A percentile compares a stretch with the other conserved stretches of the same genome.
Evolutionary conservation across 2,113 vertebrate species (phyloP).

Genomic region (Alectura lathami): DNA sequence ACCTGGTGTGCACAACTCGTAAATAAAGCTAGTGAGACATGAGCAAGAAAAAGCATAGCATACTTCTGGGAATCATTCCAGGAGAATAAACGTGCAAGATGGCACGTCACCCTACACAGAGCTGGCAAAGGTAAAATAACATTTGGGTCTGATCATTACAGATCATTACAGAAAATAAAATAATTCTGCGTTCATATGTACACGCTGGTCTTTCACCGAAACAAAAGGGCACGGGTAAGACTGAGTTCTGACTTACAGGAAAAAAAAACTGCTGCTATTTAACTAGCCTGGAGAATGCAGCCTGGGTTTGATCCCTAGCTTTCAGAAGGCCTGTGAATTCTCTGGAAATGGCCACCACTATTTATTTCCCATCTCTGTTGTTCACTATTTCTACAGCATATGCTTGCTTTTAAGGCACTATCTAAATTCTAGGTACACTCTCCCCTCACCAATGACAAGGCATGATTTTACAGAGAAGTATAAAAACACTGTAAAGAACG

Average conservation of each 20-base stretch:
- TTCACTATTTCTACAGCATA: not conserved
- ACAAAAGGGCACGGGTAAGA: slow-evolving; percentile 37
- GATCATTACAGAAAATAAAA: slow-evolving; percentile 43
- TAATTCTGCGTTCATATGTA: not conserved
- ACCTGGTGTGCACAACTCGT: slow-evolving; percentile 30
- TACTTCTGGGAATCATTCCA: slow-evolving; percentile 57
- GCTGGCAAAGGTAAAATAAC: slow-evolving; percentile 47
- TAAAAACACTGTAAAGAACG: not conserved
- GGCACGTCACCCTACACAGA: slow-evolving; percentile 58
- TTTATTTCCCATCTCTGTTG: not conserved
- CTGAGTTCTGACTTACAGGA: not conserved
- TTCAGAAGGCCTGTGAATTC: not conserved
- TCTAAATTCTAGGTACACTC: not conserved
- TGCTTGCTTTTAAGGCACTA: not conserved
- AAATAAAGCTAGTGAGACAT: slow-evolving; percentile 50
- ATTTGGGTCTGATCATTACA: slow-evolving; percentile 47
- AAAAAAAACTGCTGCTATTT: not conserved
- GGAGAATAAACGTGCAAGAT: slow-evolving; percentile 70
- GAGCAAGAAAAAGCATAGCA: slow-evolving; percentile 49
- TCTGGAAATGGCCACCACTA: not conserved
- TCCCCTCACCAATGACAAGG: not conserved
- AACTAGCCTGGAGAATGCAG: not conserved
- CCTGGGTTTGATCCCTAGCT: not conserved
- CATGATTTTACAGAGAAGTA: not conserved
- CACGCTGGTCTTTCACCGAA: not conserved